These are phyloP conservation scores for Neoscelio sp. DNA, from an alignment of 2,888 invertebrate genomes.

Conservation along the genomic window DNA sequence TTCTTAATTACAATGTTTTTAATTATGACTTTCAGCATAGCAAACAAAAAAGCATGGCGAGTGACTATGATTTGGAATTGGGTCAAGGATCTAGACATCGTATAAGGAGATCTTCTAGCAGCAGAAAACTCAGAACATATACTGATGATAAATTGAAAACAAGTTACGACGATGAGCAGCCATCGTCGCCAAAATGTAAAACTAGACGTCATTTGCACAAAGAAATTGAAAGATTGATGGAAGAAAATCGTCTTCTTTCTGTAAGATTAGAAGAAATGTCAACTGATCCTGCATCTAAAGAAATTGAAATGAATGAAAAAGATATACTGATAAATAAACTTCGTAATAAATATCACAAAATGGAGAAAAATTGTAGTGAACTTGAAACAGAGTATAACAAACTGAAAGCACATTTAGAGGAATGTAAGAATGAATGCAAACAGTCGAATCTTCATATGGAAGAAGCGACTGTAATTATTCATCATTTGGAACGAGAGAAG, in stretches of 20 bases:
- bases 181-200: constrained; percentile 65
- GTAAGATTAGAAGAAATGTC: constrained; percentile 66
- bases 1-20: constrained; percentile 14
- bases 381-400: constrained; percentile 70
- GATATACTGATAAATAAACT: constrained; percentile 71
- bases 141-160: constrained; percentile 32
- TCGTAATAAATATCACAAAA: constrained; percentile 73
- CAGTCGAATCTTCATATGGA: constrained; percentile 73
- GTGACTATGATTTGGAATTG: constrained; percentile 71
- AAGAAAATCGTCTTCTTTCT: constrained; percentile 71
- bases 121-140: constrained; percentile 59
- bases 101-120: constrained; percentile 70
- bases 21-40: constrained; percentile 62
- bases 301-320: constrained; percentile 71
- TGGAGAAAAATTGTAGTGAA: constrained; percentile 73
- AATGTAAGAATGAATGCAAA: constrained; percentile 73
- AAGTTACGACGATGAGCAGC: constrained; percentile 62
- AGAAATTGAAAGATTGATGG: constrained; percentile 70
- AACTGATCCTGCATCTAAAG: constrained; percentile 66
- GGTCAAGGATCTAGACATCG: constrained; percentile 70
- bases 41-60: constrained; percentile 59
- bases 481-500: constrained; percentile 73
- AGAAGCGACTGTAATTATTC: constrained; percentile 69
- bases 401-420: constrained; percentile 68
- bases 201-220: constrained; percentile 70